Evolutionary conservation across 2,797 vertebrate species (phyloP), one percentile per base, ranked within the genome.

Genomic region (Parauchenoglanis punctatus): DNA sequence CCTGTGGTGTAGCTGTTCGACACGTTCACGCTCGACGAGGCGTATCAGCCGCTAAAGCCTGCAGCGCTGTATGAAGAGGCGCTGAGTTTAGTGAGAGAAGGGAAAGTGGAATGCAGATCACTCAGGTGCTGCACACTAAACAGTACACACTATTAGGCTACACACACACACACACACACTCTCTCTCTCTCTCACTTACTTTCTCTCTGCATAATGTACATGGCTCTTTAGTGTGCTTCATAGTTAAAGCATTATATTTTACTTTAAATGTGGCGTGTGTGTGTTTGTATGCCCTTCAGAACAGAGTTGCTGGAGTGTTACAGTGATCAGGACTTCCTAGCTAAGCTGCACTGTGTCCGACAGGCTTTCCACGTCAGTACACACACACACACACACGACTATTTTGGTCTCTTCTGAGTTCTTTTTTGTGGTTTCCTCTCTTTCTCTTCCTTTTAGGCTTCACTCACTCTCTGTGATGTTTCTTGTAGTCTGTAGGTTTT

Each of bases 241-340:
- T 81, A 80, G 1, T 80, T 44, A 44, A 61, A 25, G 11, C 4
- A 13, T 80, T 12, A 20, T 10, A 7, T 46, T 46, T 46, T 46
- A 46, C 46, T 3, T 46, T 46, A 46, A 46, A 11, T 56, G 44
- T 46, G 15, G 10, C 80, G 46, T 84, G 35, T 75, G 49, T 5
- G 18, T 78, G 49, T 4, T 40, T 76, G 84, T 81, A n/a, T 87
- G 18, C 89, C 25, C 85, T 68, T 65, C 92, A 99, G 98, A 95
- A 98, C 98, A 1, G 97, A 99, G 91, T 92, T 99, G 89, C 95
- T 99, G 91, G 97, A 97, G 94, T 99, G 98, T 95, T 99, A 97
- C 90, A 96, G 95, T 0, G 98, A 99, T 93, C 96, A 99, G 83
- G 99, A 99, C 94, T 99, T 99, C 90, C 96, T 99, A 8, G 96